Conservation (phyloP, 2,888 invertebrate species). For the Caenorhabditis virilis region DNA sequence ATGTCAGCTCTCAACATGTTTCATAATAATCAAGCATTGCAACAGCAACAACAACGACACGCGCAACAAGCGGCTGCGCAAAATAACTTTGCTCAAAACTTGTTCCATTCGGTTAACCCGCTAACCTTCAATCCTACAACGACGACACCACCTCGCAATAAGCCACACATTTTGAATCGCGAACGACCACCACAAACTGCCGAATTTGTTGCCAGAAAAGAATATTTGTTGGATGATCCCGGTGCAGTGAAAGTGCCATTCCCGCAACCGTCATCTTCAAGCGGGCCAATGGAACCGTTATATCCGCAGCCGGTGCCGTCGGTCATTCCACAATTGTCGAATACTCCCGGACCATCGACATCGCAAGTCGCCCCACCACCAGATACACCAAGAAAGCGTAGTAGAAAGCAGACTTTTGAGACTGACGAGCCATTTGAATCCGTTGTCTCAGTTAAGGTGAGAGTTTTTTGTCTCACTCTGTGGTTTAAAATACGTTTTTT, state of each 20-base stretch:
- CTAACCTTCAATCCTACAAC: neutral
- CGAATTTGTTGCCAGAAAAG: neutral
- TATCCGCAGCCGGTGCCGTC: neutral
- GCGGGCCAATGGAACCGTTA: neutral
- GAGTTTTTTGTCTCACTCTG: too few relatives aligned
- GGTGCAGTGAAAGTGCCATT: neutral
- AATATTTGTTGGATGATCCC: neutral
- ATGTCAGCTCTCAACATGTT: neutral
- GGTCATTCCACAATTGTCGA: neutral
- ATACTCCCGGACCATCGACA: neutral
- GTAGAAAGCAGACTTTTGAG: constrained; percentile 4
- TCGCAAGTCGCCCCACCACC: neutral
- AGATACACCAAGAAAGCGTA: neutral
- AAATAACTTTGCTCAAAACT: neutral
- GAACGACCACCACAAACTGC: neutral
- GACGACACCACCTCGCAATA: neutral
- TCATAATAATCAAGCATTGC: neutral
- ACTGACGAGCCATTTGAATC: neutral
- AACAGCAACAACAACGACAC: neutral
- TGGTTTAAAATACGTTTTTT: too few relatives aligned
- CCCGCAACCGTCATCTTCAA: neutral
- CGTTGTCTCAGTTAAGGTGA: too few relatives aligned
- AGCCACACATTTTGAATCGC: neutral
- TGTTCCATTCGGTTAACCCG: neutral
- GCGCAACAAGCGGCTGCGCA: neutral